phyloP scores from a whole-genome alignment of 2,113 vertebrate genomes.

The Oreochromis tanganicae region DNA sequence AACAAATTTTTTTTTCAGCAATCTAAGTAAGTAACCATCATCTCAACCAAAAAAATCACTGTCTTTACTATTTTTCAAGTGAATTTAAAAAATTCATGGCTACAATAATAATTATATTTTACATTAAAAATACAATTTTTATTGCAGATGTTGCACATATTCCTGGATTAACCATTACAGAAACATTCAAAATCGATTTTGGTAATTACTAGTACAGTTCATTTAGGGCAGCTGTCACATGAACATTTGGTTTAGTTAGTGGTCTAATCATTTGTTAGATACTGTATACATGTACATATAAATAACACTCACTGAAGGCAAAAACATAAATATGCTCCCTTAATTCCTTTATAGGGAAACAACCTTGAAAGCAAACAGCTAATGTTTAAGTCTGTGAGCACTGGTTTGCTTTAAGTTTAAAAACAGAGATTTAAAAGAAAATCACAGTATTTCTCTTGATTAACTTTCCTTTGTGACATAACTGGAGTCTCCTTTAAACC shows the following conservation, averaged over 20 bases:
- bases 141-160: background rate
- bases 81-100: no score
- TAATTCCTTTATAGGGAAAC: background rate
- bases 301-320: background rate
- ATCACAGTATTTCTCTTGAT: no score
- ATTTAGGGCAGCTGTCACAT: background rate
- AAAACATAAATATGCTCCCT: background rate
- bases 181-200: rapidly evolving
- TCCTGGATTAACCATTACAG: background rate
- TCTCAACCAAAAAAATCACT: no score
- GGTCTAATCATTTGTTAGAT: background rate
- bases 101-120: background rate
- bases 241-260: background rate
- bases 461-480: background rate
- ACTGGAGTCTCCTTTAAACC: background rate
- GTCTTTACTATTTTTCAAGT: no score
- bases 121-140: background rate
- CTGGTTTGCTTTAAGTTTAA: background rate
- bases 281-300: background rate
- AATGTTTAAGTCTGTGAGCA: background rate
- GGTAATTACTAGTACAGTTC: background rate
- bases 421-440: background rate
- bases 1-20: no score
- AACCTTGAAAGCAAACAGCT: background rate
- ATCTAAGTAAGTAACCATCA: no score